Evolutionary conservation across 2,888 invertebrate genomes (phyloP).

Genomic region (Neocrepidodera transversa): DNA sequence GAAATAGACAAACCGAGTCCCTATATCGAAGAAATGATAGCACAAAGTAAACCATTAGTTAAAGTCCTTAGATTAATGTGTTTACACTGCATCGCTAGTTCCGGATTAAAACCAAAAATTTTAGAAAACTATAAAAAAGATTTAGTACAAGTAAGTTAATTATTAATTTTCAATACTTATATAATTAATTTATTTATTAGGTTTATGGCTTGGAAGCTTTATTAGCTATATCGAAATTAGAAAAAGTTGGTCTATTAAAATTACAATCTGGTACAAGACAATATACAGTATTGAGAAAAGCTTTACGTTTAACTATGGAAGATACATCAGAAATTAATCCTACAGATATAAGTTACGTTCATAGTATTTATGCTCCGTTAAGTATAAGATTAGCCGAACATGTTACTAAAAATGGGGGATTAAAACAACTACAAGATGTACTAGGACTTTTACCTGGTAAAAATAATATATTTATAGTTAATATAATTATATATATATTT

Average conservation of each 20-base stretch:
- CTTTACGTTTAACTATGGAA: slow-evolving; percentile 85
- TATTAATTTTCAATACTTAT: neutral
- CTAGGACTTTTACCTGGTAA: slow-evolving; percentile 78
- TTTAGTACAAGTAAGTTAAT: slow-evolving; percentile 60
- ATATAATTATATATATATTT: neutral
- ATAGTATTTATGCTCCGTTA: slow-evolving; percentile 92
- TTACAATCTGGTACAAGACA: slow-evolving; percentile 76
- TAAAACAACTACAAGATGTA: slow-evolving; percentile 84
- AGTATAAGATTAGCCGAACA: slow-evolving; percentile 87
- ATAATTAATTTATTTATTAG: no score
- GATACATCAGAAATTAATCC: slow-evolving; percentile 84
- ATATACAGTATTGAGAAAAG: slow-evolving; percentile 80
- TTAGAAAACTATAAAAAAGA: slow-evolving; percentile 71
- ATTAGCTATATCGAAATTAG: slow-evolving; percentile 83
- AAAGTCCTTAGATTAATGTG: slow-evolving; percentile 90
- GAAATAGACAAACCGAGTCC: slow-evolving; percentile 89
- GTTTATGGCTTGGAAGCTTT: slow-evolving; percentile 89
- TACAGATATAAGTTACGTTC: slow-evolving; percentile 89
- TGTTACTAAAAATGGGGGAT: slow-evolving; percentile 76
- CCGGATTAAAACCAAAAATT: slow-evolving; percentile 91
- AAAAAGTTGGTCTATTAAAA: slow-evolving; percentile 83
- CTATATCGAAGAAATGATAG: slow-evolving; percentile 92
- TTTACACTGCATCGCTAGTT: slow-evolving; percentile 90
- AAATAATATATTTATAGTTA: neutral
- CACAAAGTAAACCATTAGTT: slow-evolving; percentile 79